Evolutionary conservation across 1,140 invertebrate species (phyloP).

Genomic region (Trachelipus rathkii): DNA sequence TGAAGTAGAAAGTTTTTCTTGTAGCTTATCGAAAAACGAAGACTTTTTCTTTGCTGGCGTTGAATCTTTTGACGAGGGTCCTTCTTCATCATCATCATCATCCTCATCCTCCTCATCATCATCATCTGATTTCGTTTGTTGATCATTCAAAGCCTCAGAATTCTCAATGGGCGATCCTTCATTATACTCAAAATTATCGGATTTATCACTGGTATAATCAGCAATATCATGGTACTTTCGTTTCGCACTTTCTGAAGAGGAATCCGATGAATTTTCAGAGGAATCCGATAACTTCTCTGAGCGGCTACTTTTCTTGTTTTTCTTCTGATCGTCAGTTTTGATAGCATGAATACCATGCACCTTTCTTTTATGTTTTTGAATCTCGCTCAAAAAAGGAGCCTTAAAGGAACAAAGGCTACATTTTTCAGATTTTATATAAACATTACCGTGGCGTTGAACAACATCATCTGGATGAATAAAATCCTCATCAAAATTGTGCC

Average conservation of each 20-base stretch:
- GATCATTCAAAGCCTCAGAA: background rate
- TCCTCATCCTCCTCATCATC: background rate
- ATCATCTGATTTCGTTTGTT: background rate
- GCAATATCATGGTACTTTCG: background rate
- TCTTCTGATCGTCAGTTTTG: background rate
- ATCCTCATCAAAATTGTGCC: slow-evolving; percentile 50
- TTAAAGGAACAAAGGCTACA: slow-evolving; percentile 56
- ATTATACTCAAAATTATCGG: background rate
- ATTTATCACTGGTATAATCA: background rate
- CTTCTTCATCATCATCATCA: slow-evolving; percentile 22
- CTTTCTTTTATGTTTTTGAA: slow-evolving; percentile 55
- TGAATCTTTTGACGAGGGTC: slow-evolving; percentile 34
- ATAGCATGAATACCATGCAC: slow-evolving; percentile 48
- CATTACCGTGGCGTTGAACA: slow-evolving; percentile 52
- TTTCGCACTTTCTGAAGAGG: background rate
- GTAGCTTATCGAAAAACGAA: slow-evolving; percentile 75
- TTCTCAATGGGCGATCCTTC: background rate
- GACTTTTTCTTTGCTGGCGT: slow-evolving; percentile 61
- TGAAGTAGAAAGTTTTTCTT: slow-evolving; percentile 62
- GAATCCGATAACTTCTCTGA: background rate
- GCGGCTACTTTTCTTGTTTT: background rate
- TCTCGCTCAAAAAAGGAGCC: slow-evolving; percentile 57
- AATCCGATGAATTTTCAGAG: background rate
- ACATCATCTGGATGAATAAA: slow-evolving; percentile 56
- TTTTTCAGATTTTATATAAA: slow-evolving; percentile 53